Base-by-base conservation (phyloP, 2,797 vertebrate species). In the Philypnodon macrostomus region DNA sequence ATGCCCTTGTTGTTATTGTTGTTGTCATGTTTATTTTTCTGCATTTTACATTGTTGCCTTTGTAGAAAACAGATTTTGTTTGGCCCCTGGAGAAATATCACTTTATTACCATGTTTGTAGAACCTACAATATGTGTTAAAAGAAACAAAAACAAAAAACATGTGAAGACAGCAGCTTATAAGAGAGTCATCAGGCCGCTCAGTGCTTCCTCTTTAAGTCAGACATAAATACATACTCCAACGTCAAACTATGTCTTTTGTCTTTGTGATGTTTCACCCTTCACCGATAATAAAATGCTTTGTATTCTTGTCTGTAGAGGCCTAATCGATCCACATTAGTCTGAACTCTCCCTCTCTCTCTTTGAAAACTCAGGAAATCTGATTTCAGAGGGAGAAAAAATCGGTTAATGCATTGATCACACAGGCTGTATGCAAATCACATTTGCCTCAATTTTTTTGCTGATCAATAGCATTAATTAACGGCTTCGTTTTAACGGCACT, bases 281-380 rank as follows among this genome's bases (percentile, higher is more conserved):
- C 91, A 86, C 87, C 85, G 91, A 91, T 95, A 94, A 96, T 94
- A 94, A 93, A 92, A 88, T 68, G 79, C 81, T 90, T 89, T 87
- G 88, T 87, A 90, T 90, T 90, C 88, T 93, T 91, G 91, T 91
- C 91, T 91, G 91, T 91, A 92, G 91, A 92, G 87, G 90, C 85
- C 83, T 41, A 58, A 89, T 90, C 89, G 85, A 91, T 91, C 87
- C 70, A 77, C 85, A 88, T 90, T 88, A 87, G 86, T 79, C 85
- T 83, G 77, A 83, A 85, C 88, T 89, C 81, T 69, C 78, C n/a
- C n/a, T 79, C 76, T 63, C 78, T 85, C 80, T 88, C 88, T 88
- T 86, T 85, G 85, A 88, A 89, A 90, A 91, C 85, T 84, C 83
- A 75, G 85, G 81, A 90, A 90, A 90, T 91, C 88, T 84, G 87